A percentile compares a stretch with the other conserved stretches of the same genome.
Evolutionary conservation across 2,888 invertebrate species (phyloP).

Genomic region (Leucophora obtusa): DNA sequence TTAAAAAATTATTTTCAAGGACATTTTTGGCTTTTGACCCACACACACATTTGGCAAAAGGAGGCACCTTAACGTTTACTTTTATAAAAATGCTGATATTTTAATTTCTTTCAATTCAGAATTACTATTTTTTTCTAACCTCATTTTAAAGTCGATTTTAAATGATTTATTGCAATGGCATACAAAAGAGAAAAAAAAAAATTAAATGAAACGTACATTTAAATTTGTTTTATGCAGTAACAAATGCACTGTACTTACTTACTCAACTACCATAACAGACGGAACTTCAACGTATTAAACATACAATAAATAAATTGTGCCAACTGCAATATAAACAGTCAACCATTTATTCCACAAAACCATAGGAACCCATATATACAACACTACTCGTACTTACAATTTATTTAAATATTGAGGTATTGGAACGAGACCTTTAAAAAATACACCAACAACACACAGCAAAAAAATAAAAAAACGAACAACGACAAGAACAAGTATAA

Average conservation of each 20-base stretch:
- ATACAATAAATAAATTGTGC: conserved; percentile 54
- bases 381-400: conserved; percentile 7
- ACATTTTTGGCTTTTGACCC: too few relatives aligned
- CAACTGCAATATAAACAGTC: conserved; percentile 48
- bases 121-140: not conserved
- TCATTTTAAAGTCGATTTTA: conserved; percentile 5
- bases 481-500: conserved; percentile 37
- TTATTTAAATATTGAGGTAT: conserved; percentile 50
- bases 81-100: not conserved
- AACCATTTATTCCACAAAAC: conserved; percentile 30
- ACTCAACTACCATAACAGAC: conserved; percentile 30
- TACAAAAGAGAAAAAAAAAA: not conserved
- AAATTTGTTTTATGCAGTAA: conserved; percentile 24
- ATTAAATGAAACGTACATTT: not conserved
- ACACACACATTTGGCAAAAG: too few relatives aligned
- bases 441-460: conserved; percentile 7
- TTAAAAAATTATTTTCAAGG: too few relatives aligned
- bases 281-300: conserved; percentile 44
- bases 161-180: not conserved
- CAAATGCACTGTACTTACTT: conserved; percentile 23
- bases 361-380: conserved; percentile 12
- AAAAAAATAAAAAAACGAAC: conserved; percentile 30
- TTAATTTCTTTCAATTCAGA: not conserved
- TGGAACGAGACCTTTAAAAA: conserved; percentile 30
- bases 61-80: too few relatives aligned